Evolutionary conservation across 2,888 invertebrate genomes (phyloP).

Genomic region (Agonum fuliginosum): DNA sequence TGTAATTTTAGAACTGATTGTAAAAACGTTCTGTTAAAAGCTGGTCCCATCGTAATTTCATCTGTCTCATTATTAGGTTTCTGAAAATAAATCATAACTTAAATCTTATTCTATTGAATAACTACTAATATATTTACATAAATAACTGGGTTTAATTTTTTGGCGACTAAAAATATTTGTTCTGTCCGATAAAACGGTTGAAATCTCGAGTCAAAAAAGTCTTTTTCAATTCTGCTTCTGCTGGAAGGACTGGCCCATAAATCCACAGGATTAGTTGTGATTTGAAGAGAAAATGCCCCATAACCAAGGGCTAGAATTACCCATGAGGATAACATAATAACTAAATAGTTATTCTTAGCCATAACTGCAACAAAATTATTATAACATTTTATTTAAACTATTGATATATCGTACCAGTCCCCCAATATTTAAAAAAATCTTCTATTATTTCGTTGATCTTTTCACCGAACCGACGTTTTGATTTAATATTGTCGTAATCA

Average conservation of each 20-base stretch:
- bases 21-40: conserved; percentile 86
- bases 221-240: conserved; percentile 86
- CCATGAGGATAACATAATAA: conserved; percentile 80
- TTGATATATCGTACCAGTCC: conserved; percentile 68
- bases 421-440: conserved; percentile 72
- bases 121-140: conserved; percentile 70
- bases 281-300: conserved; percentile 80
- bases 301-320: conserved; percentile 77
- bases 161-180: conserved; percentile 88
- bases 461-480: not conserved
- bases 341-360: conserved; percentile 79
- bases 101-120: not conserved
- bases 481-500: conserved; percentile 10
- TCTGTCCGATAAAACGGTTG: conserved; percentile 92
- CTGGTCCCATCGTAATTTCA: conserved; percentile 84
- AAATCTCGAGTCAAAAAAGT: conserved; percentile 91
- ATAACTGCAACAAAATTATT: conserved; percentile 73
- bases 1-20: conserved; percentile 83
- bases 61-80: conserved; percentile 61
- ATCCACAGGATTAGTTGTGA: conserved; percentile 93
- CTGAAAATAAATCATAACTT: not conserved
- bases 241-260: conserved; percentile 93
- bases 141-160: conserved; percentile 71
- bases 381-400: not conserved
- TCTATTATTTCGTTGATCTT: conserved; percentile 67